These are phyloP conservation scores for Odontomachus brunneus DNA, from an alignment of 1,140 invertebrate genomes.

Conservation along the genomic window DNA sequence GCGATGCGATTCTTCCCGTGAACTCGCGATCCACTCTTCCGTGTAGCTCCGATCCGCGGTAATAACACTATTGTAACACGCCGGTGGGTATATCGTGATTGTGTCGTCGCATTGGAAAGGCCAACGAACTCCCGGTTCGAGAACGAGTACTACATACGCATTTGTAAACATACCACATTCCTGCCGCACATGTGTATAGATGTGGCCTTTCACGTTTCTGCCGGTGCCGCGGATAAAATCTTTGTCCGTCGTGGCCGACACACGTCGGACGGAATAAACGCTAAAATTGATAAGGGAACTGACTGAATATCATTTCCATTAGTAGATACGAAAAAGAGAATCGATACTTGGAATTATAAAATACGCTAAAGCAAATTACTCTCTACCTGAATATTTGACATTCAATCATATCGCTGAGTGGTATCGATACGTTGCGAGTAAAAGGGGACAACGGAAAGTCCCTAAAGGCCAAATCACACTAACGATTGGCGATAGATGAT, in stretches of 20 bases:
- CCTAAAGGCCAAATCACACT: too few species aligned
- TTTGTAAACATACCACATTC: constrained; percentile 79
- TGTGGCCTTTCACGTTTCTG: constrained; percentile 75
- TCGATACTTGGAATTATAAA: not conserved
- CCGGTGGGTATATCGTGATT: constrained; percentile 24
- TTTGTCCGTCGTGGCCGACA: constrained; percentile 8
- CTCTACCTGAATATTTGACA: not conserved
- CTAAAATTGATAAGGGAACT: not conserved
- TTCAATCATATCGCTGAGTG: too few species aligned
- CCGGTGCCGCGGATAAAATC: constrained; percentile 43
- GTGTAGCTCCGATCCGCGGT: constrained; percentile 10
- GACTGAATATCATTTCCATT: not conserved
- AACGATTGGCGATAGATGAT: too few species aligned
- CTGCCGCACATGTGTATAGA: constrained; percentile 56
- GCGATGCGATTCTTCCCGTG: not conserved
- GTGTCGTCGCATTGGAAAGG: constrained; percentile 38
- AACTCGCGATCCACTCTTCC: constrained; percentile 3
- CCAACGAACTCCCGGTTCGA: constrained; percentile 67
- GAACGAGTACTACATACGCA: constrained; percentile 68
- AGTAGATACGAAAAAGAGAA: not conserved
- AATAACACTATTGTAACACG: constrained; percentile 10
- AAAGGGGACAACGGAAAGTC: too few species aligned
- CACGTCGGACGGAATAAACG: constrained; percentile 15
- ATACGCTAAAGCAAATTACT: not conserved
- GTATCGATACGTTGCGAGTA: too few species aligned